Percentiles rank a stretch among this genome's conserved stretches.
These are phyloP conservation scores for Poeciliopsis occidentalis DNA, from an alignment of 2,113 vertebrate genomes.

Conservation along the genomic window DNA sequence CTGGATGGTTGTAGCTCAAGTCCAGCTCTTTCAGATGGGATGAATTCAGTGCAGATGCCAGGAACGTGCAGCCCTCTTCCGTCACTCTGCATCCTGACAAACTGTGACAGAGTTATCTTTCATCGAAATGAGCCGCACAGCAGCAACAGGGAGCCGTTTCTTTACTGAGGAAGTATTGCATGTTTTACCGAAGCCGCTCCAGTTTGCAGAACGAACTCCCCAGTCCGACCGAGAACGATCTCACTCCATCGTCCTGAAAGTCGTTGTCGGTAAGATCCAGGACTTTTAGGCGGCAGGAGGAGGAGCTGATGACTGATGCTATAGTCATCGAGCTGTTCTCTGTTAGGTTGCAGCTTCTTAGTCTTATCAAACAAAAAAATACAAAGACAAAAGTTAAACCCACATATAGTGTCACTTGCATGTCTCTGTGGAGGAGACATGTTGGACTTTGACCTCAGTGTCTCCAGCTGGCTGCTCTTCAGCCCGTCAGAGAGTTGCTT, in stretches of 20 bases:
- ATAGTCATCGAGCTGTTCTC: constrained; percentile 23
- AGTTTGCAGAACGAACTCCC: constrained; percentile 51
- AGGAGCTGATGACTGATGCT: constrained; percentile 42
- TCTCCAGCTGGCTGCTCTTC: constrained; percentile 42
- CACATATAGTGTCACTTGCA: too few relatives aligned
- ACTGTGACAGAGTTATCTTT: constrained; percentile 34
- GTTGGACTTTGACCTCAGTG: constrained; percentile 42
- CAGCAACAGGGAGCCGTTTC: not conserved
- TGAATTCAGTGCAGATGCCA: constrained; percentile 59
- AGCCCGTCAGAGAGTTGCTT: constrained; percentile 35
- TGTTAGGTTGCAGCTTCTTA: constrained; percentile 60
- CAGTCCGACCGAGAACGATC: constrained; percentile 40
- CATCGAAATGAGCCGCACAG: not conserved
- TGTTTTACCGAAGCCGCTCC: constrained; percentile 54
- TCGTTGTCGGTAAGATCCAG: constrained; percentile 69
- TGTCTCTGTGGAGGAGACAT: too few relatives aligned
- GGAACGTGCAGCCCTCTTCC: constrained; percentile 59
- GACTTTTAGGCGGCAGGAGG: constrained; percentile 43
- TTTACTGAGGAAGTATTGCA: not conserved
- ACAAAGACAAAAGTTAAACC: not conserved
- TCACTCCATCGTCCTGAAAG: constrained; percentile 49
- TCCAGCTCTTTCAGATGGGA: constrained; percentile 56
- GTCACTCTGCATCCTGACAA: constrained; percentile 63
- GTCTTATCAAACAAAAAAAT: constrained; percentile 33
- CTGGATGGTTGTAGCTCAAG: constrained; percentile 70